These are phyloP conservation scores for Rattus rattus DNA, from an alignment of 2,113 vertebrate genomes.

Conservation along the genomic window DNA sequence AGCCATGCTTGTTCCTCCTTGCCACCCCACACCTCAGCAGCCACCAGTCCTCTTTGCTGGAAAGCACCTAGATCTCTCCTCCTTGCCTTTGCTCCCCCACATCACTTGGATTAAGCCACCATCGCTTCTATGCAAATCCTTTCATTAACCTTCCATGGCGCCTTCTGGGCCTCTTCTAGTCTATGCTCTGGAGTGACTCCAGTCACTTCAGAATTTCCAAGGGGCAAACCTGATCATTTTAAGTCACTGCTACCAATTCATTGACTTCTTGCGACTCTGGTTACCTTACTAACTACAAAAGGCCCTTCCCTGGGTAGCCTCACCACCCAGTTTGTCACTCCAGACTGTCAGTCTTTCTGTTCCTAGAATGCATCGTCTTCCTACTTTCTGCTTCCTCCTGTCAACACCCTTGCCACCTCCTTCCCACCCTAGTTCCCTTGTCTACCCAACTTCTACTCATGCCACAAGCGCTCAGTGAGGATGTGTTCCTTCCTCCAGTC, in stretches of 20 bases:
- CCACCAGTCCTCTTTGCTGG: background rate
- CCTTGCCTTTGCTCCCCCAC: background rate
- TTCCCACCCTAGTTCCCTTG: background rate
- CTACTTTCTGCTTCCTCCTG: background rate
- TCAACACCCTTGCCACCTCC: background rate
- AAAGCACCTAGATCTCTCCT: background rate
- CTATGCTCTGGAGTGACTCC: background rate
- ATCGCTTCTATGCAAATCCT: background rate
- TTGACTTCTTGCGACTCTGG: background rate
- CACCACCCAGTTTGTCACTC: background rate
- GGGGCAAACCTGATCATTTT: background rate
- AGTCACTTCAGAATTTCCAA: background rate
- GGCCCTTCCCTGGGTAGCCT: background rate
- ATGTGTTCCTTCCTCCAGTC: background rate
- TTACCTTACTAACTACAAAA: background rate
- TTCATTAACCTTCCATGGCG: background rate
- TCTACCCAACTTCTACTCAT: background rate
- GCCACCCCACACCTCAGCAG: background rate
- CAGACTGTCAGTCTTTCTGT: background rate
- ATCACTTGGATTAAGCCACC: background rate
- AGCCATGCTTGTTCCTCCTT: background rate
- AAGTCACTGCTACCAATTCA: background rate
- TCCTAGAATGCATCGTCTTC: conserved; percentile 49
- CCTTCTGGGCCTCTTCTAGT: background rate
- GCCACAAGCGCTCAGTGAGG: background rate